Evolutionary conservation across 2,797 vertebrate genomes (phyloP).

Genomic region (Gorsachius magnificus): DNA sequence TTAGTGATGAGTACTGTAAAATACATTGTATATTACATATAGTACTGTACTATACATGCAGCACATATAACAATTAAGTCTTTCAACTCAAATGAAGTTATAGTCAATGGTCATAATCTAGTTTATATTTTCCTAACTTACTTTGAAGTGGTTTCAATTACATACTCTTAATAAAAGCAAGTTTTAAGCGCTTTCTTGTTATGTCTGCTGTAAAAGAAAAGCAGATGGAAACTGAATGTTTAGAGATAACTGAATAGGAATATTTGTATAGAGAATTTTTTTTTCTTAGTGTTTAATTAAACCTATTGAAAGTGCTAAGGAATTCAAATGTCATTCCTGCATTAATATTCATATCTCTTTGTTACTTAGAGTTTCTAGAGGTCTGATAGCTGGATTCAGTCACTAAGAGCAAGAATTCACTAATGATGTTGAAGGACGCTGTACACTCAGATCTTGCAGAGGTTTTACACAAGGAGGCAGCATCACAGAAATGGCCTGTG

Average conservation of each 20-base stretch:
- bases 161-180: not conserved
- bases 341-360: not conserved
- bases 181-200: constrained; percentile 19
- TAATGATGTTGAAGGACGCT: not conserved
- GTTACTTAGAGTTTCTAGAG: not conserved
- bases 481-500: not conserved
- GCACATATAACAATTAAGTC: not conserved
- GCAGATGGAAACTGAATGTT: not conserved
- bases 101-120: not conserved
- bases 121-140: not conserved
- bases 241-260: not conserved
- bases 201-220: constrained; percentile 37
- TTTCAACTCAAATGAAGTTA: not conserved
- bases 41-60: not conserved
- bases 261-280: not conserved
- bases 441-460: not conserved
- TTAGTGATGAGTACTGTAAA: not conserved
- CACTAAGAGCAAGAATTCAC: not conserved
- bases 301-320: not conserved
- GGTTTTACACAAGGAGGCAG: not conserved
- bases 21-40: too few species aligned
- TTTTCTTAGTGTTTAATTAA: not conserved
- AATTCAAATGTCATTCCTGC: not conserved
- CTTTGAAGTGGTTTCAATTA: constrained; percentile 45
- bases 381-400: not conserved